These are phyloP conservation scores for Amphipyra tragopoginis DNA, from an alignment of 2,888 invertebrate genomes.

Conservation along the genomic window DNA sequence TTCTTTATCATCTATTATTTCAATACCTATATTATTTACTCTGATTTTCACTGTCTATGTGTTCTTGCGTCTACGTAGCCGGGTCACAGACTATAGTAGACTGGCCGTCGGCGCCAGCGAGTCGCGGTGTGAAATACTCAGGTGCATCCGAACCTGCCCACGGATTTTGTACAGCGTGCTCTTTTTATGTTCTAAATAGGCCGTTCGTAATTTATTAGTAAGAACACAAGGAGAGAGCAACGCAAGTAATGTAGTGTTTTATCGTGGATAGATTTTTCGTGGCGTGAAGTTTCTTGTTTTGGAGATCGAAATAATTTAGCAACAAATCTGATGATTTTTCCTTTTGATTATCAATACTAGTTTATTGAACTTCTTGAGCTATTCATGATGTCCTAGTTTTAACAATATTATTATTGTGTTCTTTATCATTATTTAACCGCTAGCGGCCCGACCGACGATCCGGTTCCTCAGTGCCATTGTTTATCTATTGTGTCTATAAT, in stretches of 20 bases:
- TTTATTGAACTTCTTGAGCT: too few species aligned
- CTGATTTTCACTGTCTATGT: slow-evolving; percentile 50
- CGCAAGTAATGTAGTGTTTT: slow-evolving; percentile 13
- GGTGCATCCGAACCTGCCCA: slow-evolving; percentile 91
- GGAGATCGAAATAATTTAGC: background rate
- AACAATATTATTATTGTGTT: too few species aligned
- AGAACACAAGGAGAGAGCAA: slow-evolving; percentile 24
- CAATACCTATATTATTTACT: background rate
- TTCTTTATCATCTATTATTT: background rate
- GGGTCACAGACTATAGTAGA: slow-evolving; percentile 76
- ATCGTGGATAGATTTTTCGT: background rate
- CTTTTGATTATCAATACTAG: too few species aligned
- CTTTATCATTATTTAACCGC: too few species aligned
- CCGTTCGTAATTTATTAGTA: slow-evolving; percentile 26
- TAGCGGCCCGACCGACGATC: too few species aligned
- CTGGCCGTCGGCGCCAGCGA: slow-evolving; percentile 89
- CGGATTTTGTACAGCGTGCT: slow-evolving; percentile 80
- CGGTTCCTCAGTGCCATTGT: too few species aligned
- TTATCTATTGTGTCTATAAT: too few species aligned
- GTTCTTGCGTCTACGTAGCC: slow-evolving; percentile 53
- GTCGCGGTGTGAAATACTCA: slow-evolving; percentile 92
- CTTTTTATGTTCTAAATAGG: slow-evolving; percentile 50
- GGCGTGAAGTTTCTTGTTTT: slow-evolving; percentile 4
- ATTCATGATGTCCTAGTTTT: too few species aligned
- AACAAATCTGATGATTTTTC: background rate